Conservation (phyloP, 2,113 vertebrate genomes). For the Sarotherodon lohbergeri region DNA sequence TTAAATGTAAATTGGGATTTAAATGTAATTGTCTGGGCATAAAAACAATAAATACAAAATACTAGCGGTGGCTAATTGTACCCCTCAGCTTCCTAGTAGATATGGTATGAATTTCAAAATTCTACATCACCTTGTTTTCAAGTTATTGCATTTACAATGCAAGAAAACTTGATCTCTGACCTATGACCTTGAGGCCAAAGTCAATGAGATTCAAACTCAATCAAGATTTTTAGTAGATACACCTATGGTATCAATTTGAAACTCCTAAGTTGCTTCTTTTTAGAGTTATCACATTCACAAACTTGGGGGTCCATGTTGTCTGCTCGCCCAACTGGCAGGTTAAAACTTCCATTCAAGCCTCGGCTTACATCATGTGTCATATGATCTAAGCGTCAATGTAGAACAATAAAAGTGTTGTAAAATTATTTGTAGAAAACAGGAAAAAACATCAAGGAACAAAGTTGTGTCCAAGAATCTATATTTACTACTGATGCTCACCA, state of each 20-base stretch:
- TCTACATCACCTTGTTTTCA: not conserved
- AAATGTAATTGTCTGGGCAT: not conserved
- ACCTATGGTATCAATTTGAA: not conserved
- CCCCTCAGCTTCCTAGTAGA: not conserved
- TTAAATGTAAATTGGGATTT: not conserved
- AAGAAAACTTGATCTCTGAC: not conserved
- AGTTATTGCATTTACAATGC: not conserved
- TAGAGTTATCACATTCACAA: not conserved
- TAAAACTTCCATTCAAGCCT: not conserved
- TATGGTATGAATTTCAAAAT: not conserved
- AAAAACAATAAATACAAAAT: not conserved
- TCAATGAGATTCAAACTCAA: not conserved
- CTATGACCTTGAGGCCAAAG: not conserved
- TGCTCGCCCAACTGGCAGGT: not conserved
- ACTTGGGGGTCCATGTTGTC: not conserved
- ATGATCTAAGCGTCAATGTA: not conserved
- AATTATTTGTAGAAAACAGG: not conserved
- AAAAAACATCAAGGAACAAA: rapidly evolving
- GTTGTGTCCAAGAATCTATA: not conserved
- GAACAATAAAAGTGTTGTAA: not conserved
- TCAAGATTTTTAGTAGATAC: not conserved
- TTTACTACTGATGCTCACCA: not conserved
- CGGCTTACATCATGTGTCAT: rapidly evolving
- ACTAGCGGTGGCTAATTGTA: not conserved
- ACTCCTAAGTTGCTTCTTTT: rapidly evolving